Base-by-base conservation (phyloP, 2,888 invertebrate genomes). In the Gastracanthus pulcherrimus region DNA sequence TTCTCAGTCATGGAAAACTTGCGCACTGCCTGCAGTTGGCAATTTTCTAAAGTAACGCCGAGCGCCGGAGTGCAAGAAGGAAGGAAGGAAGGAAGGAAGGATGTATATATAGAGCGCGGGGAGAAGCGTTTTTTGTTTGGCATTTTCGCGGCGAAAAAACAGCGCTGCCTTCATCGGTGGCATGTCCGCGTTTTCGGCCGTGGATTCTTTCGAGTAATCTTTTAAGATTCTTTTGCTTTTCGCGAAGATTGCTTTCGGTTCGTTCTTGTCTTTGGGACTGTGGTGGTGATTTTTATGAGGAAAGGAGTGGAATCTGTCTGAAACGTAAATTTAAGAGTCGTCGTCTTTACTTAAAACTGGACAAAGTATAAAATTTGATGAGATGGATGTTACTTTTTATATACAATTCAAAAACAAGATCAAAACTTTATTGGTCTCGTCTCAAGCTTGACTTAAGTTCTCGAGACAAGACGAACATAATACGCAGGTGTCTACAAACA, bases 41-140 rank as follows among this genome's bases (percentile, higher is more conserved):
- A 89, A 89, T 88, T 88, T 88, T 85, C 85, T 86, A 88, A 88
- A 88, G 88, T 88, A 88, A 88, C 86, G 83, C 83, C 72, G 76
- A 51, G 83, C 71, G 55, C 48, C 31, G 13, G 60, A 60, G 60
- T 31, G n/a, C 16, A 19, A n/a, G 62, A 80, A 41, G 62, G 71
- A 23, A 76, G 34, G 31, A 45, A 34, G 64, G 64, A 75, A 45
- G 58, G 34, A 58, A 58, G 71, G 82, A 58, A 60, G 62, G n/a
- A n/a, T n/a, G n/a, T n/a, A n/a, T n/a, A n/a, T n/a, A n/a, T n/a
- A n/a, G n/a, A n/a, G n/a, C n/a, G n/a, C n/a, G n/a, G n/a, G n/a
- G n/a, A n/a, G n/a, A n/a, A n/a, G n/a, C n/a, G n/a, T n/a, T 36
- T 26, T 64, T 76, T 76, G 58, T 67, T 41, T 58, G 58, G 3